Conservation (phyloP, 2,888 invertebrate species). For the Syrphus vitripennis region DNA sequence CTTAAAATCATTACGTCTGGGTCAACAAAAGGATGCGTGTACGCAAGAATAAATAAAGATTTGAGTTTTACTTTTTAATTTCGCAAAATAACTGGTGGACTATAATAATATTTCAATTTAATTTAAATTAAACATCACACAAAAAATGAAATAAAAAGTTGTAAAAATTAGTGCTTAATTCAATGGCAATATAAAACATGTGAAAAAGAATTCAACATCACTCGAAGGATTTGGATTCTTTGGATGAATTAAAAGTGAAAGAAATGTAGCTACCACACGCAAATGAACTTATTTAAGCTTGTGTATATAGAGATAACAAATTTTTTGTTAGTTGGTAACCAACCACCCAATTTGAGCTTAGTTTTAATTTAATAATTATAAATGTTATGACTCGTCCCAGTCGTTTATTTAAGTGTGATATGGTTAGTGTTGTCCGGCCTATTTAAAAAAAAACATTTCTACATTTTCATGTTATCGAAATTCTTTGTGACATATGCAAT, state of each 20-base stretch:
- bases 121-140: neutral
- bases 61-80: neutral
- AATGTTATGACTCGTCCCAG: neutral
- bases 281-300: neutral
- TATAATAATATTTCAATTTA: neutral
- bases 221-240: neutral
- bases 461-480: no score
- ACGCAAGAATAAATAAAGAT: neutral
- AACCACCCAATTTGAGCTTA: neutral
- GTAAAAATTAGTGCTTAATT: neutral
- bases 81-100: neutral
- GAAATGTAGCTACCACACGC: neutral
- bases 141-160: neutral
- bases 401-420: neutral
- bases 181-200: neutral
- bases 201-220: neutral
- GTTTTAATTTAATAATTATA: neutral
- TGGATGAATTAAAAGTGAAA: no score
- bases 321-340: neutral
- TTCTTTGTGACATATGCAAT: no score
- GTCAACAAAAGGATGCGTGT: conserved; percentile 1
- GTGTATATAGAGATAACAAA: neutral
- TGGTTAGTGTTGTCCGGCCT: neutral
- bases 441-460: neutral
- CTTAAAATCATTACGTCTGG: neutral